Percentiles rank a stretch among this genome's conserved stretches.
Conservation (phyloP, 2,888 invertebrate genomes). For the Rhyacophila evoluta region DNA sequence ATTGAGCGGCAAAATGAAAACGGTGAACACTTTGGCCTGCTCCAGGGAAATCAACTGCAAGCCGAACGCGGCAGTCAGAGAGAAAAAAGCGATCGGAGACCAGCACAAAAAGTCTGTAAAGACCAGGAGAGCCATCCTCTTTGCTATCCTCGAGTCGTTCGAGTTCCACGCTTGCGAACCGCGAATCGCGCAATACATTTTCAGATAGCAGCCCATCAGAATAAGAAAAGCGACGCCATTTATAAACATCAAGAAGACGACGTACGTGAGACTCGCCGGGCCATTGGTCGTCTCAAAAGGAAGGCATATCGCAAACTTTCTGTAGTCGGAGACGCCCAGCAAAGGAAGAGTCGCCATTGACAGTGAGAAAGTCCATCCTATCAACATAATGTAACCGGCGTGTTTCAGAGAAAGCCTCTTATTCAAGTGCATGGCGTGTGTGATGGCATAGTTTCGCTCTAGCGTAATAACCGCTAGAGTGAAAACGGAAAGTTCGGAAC, state of each 20-base stretch:
- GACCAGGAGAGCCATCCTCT: slow-evolving; percentile 95
- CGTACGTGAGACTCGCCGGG: slow-evolving; percentile 85
- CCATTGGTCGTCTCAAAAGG: slow-evolving; percentile 91
- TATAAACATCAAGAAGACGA: slow-evolving; percentile 89
- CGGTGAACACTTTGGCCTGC: slow-evolving; percentile 96
- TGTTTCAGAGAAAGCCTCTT: slow-evolving; percentile 91
- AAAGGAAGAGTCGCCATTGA: slow-evolving; percentile 90
- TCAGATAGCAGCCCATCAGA: slow-evolving; percentile 94
- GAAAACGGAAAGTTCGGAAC: slow-evolving; percentile 94
- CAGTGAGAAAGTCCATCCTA: slow-evolving; percentile 93
- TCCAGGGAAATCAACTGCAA: slow-evolving; percentile 91
- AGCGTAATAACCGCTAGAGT: slow-evolving; percentile 96
- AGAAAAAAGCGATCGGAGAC: slow-evolving; percentile 97
- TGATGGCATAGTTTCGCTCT: slow-evolving; percentile 96
- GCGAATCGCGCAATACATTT: slow-evolving; percentile 98
- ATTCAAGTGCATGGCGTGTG: slow-evolving; percentile 97
- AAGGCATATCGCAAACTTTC: slow-evolving; percentile 96
- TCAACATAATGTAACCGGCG: slow-evolving; percentile 91
- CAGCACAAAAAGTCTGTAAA: slow-evolving; percentile 98
- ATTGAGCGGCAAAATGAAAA: slow-evolving; percentile 95
- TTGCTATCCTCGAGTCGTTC: slow-evolving; percentile 95
- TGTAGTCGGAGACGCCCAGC: slow-evolving; percentile 92
- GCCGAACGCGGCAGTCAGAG: slow-evolving; percentile 93
- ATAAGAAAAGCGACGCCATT: slow-evolving; percentile 96
- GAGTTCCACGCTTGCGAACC: slow-evolving; percentile 98